These are phyloP conservation scores for Isurus oxyrinchus DNA, from an alignment of 2,113 vertebrate genomes.

Conservation along the genomic window DNA sequence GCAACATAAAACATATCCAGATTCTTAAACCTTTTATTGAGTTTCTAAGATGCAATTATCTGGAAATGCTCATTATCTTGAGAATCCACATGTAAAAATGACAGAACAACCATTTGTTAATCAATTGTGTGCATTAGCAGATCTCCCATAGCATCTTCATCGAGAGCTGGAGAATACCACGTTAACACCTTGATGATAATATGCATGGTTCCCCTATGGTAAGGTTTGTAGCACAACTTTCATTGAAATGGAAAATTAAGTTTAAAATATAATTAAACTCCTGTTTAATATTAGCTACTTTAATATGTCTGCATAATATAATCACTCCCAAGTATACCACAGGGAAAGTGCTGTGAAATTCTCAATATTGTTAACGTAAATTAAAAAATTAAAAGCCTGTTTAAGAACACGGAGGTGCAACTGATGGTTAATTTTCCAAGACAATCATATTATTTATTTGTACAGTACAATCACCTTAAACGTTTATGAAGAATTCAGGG, in stretches of 20 bases:
- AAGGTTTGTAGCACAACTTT: neutral
- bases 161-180: neutral
- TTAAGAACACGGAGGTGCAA: neutral
- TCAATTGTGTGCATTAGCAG: neutral
- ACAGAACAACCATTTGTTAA: neutral
- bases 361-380: neutral
- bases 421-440: neutral
- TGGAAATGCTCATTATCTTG: neutral
- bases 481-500: neutral
- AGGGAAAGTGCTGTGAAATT: neutral
- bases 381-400: neutral
- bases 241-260: neutral
- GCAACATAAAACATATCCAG: neutral
- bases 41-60: neutral
- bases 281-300: neutral
- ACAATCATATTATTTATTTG: neutral
- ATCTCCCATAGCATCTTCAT: neutral
- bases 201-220: neutral
- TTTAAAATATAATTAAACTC: neutral
- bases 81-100: neutral
- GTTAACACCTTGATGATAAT: neutral
- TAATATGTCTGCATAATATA: constrained; percentile 17
- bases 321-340: neutral
- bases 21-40: neutral
- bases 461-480: neutral